Percentiles rank a stretch among this genome's conserved stretches.
phyloP scores from a whole-genome alignment of 2,797 vertebrate genomes.

The Pyrocephalus nanus region DNA sequence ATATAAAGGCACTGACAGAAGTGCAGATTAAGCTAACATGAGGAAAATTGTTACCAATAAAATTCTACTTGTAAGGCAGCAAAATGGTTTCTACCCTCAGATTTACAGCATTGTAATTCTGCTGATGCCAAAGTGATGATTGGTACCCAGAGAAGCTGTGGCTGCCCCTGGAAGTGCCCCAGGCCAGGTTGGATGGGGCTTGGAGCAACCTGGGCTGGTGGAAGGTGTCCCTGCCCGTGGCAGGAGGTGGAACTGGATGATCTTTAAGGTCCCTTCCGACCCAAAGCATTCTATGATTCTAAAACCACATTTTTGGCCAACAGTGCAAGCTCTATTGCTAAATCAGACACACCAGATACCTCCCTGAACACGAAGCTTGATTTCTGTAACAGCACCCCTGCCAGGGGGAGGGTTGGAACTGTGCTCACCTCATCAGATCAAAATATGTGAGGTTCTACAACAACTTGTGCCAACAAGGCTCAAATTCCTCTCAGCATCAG shows the following conservation, averaged over 20 bases:
- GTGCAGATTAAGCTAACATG: not conserved
- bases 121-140: not conserved
- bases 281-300: not conserved
- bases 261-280: not conserved
- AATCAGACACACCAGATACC: not conserved
- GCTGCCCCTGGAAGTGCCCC: not conserved
- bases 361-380: accelerated
- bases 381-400: not conserved
- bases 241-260: not conserved
- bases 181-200: not conserved
- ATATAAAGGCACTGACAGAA: not conserved
- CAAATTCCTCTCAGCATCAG: not conserved
- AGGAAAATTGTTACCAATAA: not conserved
- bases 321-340: not conserved
- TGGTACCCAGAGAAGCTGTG: not conserved
- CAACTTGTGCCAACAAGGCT: not conserved
- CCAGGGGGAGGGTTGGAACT: not conserved
- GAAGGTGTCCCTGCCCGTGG: not conserved
- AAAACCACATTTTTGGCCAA: not conserved
- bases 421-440: not conserved
- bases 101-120: not conserved
- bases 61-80: not conserved
- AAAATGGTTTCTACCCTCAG: not conserved
- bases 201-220: not conserved
- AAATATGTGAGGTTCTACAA: not conserved